Evolutionary conservation across 2,888 invertebrate genomes (phyloP).

Genomic region (Limnephilus marmoratus): DNA sequence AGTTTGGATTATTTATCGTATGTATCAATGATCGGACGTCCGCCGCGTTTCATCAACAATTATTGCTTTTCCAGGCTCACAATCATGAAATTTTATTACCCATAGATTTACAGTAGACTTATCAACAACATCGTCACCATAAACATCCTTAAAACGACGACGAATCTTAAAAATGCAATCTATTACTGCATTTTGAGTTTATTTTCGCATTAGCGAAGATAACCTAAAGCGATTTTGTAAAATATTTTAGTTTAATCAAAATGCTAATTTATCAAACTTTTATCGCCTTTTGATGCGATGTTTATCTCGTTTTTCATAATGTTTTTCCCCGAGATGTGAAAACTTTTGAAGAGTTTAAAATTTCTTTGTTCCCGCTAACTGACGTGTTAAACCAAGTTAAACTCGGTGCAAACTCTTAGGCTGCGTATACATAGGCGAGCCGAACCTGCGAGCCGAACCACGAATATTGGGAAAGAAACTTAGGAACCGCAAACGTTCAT

Average conservation of each 20-base stretch:
- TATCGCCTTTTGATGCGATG: not conserved
- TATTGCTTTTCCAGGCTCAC: too few species aligned
- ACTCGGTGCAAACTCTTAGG: not conserved
- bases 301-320: conserved; percentile 31
- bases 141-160: too few species aligned
- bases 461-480: too few species aligned
- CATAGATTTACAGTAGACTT: too few species aligned
- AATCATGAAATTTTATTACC: too few species aligned
- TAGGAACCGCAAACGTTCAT: too few species aligned
- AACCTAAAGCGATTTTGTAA: not conserved
- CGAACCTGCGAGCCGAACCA: too few species aligned
- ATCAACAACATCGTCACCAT: too few species aligned
- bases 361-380: conserved; percentile 34
- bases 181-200: not conserved
- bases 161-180: not conserved
- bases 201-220: not conserved
- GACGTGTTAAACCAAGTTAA: conserved; percentile 35
- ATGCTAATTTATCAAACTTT: conserved; percentile 15
- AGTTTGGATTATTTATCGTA: too few species aligned
- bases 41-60: too few species aligned
- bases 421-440: too few species aligned
- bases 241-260: not conserved
- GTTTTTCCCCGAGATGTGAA: not conserved
- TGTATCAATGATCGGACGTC: too few species aligned
- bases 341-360: conserved; percentile 9